Evolutionary conservation across 2,888 invertebrate species (phyloP).

Genomic region (Elysia crispata): DNA sequence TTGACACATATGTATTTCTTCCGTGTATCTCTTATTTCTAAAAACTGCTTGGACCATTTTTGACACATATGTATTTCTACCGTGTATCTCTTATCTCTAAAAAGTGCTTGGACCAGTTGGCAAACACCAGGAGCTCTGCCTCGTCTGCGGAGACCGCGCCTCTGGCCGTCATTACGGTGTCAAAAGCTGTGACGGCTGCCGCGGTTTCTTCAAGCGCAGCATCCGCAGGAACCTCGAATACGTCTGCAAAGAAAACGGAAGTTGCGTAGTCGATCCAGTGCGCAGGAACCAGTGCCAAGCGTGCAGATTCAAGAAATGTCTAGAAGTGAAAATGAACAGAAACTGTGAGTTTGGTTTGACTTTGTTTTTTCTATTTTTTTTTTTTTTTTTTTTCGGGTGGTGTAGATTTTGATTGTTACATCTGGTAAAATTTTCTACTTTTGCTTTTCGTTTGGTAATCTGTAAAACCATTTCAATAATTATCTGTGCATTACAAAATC

Average conservation of each 20-base stretch:
- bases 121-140: conserved; percentile 78
- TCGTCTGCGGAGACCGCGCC: conserved; percentile 78
- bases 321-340: conserved; percentile 94
- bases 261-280: conserved; percentile 93
- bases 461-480: too few species aligned
- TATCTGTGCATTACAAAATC: too few species aligned
- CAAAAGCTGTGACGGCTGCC: conserved; percentile 80
- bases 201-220: conserved; percentile 96
- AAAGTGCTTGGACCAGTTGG: conserved; percentile 35
- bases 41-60: conserved; percentile 20
- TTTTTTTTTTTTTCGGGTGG: neutral
- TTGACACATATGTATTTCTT: too few species aligned
- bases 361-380: neutral
- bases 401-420: too few species aligned
- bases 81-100: too few species aligned
- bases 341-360: conserved; percentile 85
- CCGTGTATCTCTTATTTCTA: too few species aligned
- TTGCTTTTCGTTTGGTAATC: too few species aligned
- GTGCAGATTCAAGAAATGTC: conserved; percentile 93
- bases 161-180: conserved; percentile 79
- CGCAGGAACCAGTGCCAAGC: conserved; percentile 96
- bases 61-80: too few species aligned
- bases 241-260: conserved; percentile 92
- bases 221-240: conserved; percentile 89
- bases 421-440: too few species aligned